A percentile compares a stretch with the other conserved stretches of the same genome.
phyloP scores from a whole-genome alignment of 1,140 invertebrate species.

The Hycleus phaleratus region DNA sequence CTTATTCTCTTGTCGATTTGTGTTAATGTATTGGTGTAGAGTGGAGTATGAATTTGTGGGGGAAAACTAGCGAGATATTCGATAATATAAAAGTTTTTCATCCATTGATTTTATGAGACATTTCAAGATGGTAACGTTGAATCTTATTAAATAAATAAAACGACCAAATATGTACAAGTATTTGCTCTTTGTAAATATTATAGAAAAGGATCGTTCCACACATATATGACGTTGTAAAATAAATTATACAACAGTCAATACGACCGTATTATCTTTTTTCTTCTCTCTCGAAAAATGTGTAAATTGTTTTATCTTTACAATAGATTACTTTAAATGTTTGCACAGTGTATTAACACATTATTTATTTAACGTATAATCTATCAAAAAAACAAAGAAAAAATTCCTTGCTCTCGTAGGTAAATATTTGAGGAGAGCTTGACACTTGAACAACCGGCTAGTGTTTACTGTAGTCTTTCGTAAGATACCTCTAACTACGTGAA shows the following conservation, averaged over 20 bases:
- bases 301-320: conserved; percentile 16
- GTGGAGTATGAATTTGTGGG: too few species aligned
- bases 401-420: conserved; percentile 7
- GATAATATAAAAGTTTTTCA: too few species aligned
- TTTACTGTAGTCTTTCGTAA: background rate
- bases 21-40: too few species aligned
- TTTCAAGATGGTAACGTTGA: conserved; percentile 12
- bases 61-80: too few species aligned
- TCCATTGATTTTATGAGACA: background rate
- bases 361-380: conserved; percentile 13
- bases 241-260: conserved; percentile 15
- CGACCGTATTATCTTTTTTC: conserved; percentile 10
- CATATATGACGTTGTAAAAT: conserved; percentile 10
- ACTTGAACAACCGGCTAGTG: conserved; percentile 12
- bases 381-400: conserved; percentile 10
- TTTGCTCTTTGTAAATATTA: conserved; percentile 14
- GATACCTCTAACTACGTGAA: too few species aligned
- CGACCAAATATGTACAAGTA: conserved; percentile 15
- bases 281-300: background rate
- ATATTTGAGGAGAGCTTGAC: conserved; percentile 4
- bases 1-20: too few species aligned
- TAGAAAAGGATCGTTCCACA: background rate
- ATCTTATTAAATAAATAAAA: conserved; percentile 13
- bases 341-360: conserved; percentile 11
- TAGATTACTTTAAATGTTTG: conserved; percentile 12